These are phyloP conservation scores for Escarpia spicata DNA, from an alignment of 2,888 invertebrate genomes.

Conservation along the genomic window DNA sequence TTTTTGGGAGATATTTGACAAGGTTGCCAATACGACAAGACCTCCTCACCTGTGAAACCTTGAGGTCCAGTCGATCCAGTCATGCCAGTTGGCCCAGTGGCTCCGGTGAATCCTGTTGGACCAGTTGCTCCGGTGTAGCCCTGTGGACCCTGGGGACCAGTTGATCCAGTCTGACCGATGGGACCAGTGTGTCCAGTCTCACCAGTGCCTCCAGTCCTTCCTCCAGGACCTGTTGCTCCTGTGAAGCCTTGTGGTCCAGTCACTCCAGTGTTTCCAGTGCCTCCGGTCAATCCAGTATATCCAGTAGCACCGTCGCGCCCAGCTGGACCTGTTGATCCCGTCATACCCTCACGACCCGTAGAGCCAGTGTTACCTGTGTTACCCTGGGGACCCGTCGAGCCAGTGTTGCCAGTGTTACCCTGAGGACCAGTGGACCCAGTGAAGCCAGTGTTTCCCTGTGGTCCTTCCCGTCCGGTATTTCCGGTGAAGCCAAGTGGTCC, in stretches of 20 bases:
- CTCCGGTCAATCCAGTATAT: not conserved
- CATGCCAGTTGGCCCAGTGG: not conserved
- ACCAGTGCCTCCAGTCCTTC: conserved; percentile 26
- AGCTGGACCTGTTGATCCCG: conserved; percentile 13
- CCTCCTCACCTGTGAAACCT: not conserved
- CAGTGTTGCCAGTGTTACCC: not conserved
- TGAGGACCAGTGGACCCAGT: not conserved
- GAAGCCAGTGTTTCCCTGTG: not conserved
- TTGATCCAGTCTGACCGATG: not conserved
- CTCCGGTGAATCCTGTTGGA: conserved; percentile 14
- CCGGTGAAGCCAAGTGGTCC: conserved; percentile 7
- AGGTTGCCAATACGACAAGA: not conserved
- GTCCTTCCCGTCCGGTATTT: not conserved
- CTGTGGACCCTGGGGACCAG: not conserved
- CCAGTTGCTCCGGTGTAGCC: not conserved
- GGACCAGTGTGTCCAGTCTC: conserved; percentile 18
- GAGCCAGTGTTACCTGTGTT: not conserved
- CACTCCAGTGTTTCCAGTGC: not conserved
- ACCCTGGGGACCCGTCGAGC: not conserved
- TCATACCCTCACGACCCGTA: not conserved
- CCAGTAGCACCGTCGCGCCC: conserved; percentile 1
- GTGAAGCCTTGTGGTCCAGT: not conserved
- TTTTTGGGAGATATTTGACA: too few species aligned
- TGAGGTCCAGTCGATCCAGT: conserved; percentile 17
- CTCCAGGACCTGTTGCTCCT: conserved; percentile 19